phyloP scores from a whole-genome alignment of 1,140 invertebrate species.

The Anoplophora glabripennis region DNA sequence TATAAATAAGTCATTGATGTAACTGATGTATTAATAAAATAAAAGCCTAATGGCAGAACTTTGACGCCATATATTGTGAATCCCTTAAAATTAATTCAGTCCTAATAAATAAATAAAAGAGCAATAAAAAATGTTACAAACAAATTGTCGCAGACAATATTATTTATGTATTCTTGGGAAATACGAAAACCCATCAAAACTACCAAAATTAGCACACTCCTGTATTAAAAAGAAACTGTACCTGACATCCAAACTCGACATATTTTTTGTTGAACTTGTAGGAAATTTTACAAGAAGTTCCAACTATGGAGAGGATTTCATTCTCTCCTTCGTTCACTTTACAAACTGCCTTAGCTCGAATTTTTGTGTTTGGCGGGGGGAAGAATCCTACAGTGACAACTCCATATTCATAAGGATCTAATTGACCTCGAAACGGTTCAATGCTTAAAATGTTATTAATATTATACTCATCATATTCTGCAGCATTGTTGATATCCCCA shows the following conservation, averaged over 20 bases:
- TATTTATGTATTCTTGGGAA: too few relatives aligned
- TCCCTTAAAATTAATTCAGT: too few relatives aligned
- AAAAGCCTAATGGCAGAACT: too few relatives aligned
- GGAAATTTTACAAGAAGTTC: constrained; percentile 41
- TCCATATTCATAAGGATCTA: constrained; percentile 47
- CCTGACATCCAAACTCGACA: constrained; percentile 50
- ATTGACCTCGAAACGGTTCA: constrained; percentile 41
- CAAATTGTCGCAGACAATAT: too few relatives aligned
- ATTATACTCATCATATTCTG: too few relatives aligned
- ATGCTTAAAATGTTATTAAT: constrained; percentile 42
- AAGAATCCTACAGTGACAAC: constrained; percentile 45
- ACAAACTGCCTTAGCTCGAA: constrained; percentile 41
- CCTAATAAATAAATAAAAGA: too few relatives aligned
- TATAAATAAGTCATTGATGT: too few relatives aligned
- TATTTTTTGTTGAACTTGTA: constrained; percentile 42
- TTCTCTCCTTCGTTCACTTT: constrained; percentile 46
- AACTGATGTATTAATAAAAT: too few relatives aligned
- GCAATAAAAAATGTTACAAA: too few relatives aligned
- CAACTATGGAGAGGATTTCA: constrained; percentile 42
- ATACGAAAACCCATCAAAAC: too few relatives aligned
- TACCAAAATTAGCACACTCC: constrained; percentile 8
- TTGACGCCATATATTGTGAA: too few relatives aligned
- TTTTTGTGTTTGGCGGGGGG: constrained; percentile 38
- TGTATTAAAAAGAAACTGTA: constrained; percentile 15
- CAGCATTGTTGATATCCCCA: too few relatives aligned